Evolutionary conservation across 2,113 vertebrate genomes (phyloP).

Genomic region (Erythrocebus patas): DNA sequence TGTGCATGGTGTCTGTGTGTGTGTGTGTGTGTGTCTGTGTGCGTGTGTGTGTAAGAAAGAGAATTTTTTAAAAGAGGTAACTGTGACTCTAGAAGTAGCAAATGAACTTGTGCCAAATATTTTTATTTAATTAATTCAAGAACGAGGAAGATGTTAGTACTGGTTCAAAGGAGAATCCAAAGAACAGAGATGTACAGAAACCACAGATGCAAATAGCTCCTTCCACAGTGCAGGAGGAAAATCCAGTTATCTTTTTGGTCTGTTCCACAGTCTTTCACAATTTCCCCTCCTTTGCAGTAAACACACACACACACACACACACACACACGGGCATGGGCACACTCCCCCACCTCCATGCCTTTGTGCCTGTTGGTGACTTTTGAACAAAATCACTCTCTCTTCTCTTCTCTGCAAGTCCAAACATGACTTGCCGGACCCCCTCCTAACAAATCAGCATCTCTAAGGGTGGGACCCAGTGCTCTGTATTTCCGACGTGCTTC

Average conservation of each 20-base stretch:
- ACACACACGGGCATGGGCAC: fast-evolving
- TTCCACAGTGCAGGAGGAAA: background rate
- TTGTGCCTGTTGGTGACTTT: background rate
- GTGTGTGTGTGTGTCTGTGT: fast-evolving
- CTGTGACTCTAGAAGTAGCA: background rate
- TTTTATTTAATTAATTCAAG: background rate
- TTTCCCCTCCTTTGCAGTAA: background rate
- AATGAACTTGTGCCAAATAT: background rate
- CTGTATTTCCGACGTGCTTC: background rate
- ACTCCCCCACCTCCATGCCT: background rate
- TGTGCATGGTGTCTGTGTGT: background rate
- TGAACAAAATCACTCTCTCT: background rate
- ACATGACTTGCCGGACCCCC: background rate
- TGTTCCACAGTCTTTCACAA: background rate
- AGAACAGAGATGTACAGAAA: background rate
- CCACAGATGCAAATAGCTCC: background rate
- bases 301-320: too few species aligned
- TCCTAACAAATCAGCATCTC: background rate
- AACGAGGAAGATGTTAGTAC: background rate
- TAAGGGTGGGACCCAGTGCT: too few species aligned
- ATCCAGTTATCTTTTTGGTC: background rate
- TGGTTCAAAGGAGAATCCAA: background rate
- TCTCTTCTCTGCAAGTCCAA: background rate
- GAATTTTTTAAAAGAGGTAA: background rate
- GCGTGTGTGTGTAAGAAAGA: background rate